phyloP scores from a whole-genome alignment of 2,113 vertebrate genomes.

The Colossoma macropomum region DNA sequence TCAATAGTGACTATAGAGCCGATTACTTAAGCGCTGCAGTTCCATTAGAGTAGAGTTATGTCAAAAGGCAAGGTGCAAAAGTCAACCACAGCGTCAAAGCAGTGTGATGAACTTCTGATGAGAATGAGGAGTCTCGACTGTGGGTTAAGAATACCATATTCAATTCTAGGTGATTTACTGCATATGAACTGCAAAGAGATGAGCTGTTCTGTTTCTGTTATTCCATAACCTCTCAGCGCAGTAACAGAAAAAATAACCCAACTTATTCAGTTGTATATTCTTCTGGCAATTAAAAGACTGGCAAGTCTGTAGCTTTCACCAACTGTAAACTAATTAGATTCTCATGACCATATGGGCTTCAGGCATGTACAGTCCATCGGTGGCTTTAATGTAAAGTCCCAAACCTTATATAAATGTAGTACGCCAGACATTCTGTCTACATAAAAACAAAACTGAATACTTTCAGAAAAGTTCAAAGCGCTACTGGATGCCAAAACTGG shows the following conservation, averaged over 20 bases:
- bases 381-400: not conserved
- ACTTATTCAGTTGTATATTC: not conserved
- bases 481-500: not conserved
- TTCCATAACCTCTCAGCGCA: not conserved
- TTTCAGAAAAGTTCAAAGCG: no score
- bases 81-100: not conserved
- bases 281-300: not conserved
- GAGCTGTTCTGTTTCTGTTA: not conserved
- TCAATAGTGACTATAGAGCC: constrained; percentile 10
- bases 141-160: not conserved
- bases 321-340: not conserved
- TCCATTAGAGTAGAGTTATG: constrained; percentile 4
- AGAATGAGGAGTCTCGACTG: not conserved
- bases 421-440: not conserved
- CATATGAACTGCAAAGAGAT: not conserved
- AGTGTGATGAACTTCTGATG: not conserved
- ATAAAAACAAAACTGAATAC: not conserved
- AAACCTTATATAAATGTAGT: not conserved
- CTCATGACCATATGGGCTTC: not conserved
- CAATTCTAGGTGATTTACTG: no score
- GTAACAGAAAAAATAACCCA: not conserved
- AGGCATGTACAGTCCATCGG: not conserved
- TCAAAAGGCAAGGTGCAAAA: not conserved
- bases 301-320: not conserved
- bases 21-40: constrained; percentile 24